Conservation (phyloP, 2,888 invertebrate species). For the Saturnia japonica region DNA sequence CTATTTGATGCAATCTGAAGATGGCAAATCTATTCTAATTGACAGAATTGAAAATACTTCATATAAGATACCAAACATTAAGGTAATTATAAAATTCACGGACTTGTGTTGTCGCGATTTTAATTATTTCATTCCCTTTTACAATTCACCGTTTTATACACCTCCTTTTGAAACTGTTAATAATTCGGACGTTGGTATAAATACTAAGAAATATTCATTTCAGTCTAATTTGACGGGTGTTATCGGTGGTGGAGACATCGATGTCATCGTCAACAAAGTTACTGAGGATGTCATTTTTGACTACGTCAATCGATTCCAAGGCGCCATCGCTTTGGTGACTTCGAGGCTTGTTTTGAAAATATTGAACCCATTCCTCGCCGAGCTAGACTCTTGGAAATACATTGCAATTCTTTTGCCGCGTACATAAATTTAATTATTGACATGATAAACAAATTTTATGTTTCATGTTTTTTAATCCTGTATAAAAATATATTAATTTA, state of each 20-base stretch:
- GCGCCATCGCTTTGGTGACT: conserved; percentile 45
- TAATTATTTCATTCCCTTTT: too few relatives aligned
- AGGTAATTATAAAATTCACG: too few relatives aligned
- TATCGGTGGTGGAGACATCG: conserved; percentile 73
- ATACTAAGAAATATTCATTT: conserved; percentile 19
- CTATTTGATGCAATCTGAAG: conserved; percentile 46
- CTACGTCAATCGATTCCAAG: conserved; percentile 66
- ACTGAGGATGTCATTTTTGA: conserved; percentile 63
- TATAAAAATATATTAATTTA: not conserved
- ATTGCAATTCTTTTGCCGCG: conserved; percentile 33
- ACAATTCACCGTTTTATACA: too few relatives aligned
- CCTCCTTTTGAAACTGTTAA: too few relatives aligned
- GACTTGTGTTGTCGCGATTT: too few relatives aligned
- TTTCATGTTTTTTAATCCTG: not conserved
- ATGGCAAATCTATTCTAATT: conserved; percentile 48
- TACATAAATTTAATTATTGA: not conserved
- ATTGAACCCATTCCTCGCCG: conserved; percentile 57
- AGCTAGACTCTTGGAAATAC: conserved; percentile 64
- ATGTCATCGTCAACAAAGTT: conserved; percentile 65
- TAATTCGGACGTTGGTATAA: not conserved
- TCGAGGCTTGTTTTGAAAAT: conserved; percentile 29
- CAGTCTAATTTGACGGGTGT: conserved; percentile 65
- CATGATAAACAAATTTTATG: not conserved
- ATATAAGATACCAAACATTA: conserved; percentile 42
- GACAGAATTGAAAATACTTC: conserved; percentile 43